Percentiles rank a stretch among this genome's conserved stretches.
phyloP scores from a whole-genome alignment of 1,140 invertebrate species.

The Drosophila micromelanica region DNA sequence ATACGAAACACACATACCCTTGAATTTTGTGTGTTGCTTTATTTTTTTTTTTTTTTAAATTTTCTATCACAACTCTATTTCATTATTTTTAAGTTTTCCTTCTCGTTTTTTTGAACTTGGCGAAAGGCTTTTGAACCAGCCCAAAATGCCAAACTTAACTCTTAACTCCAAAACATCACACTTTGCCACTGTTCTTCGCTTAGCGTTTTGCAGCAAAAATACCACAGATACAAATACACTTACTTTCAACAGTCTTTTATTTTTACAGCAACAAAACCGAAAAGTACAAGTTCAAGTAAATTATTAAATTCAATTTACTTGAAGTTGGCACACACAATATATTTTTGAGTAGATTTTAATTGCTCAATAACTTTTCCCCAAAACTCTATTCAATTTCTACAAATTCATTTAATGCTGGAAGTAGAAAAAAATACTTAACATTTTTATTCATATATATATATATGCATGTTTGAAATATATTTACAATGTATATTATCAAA shows the following conservation, averaged over 20 bases:
- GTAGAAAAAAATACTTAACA: neutral
- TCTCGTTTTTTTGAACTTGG: constrained; percentile 2
- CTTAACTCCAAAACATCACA: constrained; percentile 2
- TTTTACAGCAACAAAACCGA: constrained; percentile 29
- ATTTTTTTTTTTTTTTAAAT: constrained; percentile 24
- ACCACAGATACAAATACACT: constrained; percentile 20
- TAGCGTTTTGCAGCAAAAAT: constrained; percentile 63
- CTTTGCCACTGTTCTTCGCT: constrained; percentile 67
- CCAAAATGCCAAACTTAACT: constrained; percentile 16
- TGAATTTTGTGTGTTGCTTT: constrained; percentile 39
- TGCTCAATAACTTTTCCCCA: constrained; percentile 10
- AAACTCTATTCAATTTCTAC: constrained; percentile 10
- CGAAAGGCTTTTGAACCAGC: constrained; percentile 27
- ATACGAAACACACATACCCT: constrained; percentile 27
- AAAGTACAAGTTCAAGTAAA: neutral
- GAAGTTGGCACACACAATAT: neutral
- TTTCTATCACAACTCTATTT: neutral
- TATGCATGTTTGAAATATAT: constrained; percentile 22
- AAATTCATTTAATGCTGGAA: constrained; percentile 12
- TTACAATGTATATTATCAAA: constrained; percentile 22
- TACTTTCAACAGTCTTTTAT: constrained; percentile 46
- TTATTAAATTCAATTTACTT: constrained; percentile 1
- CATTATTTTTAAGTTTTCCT: constrained; percentile 4
- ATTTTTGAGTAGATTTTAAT: constrained; percentile 10
- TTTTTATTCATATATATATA: constrained; percentile 1